Percentiles rank a stretch among this genome's conserved stretches.
Conservation (phyloP, 2,113 vertebrate species). For the Ctenodactylus gundi region DNA sequence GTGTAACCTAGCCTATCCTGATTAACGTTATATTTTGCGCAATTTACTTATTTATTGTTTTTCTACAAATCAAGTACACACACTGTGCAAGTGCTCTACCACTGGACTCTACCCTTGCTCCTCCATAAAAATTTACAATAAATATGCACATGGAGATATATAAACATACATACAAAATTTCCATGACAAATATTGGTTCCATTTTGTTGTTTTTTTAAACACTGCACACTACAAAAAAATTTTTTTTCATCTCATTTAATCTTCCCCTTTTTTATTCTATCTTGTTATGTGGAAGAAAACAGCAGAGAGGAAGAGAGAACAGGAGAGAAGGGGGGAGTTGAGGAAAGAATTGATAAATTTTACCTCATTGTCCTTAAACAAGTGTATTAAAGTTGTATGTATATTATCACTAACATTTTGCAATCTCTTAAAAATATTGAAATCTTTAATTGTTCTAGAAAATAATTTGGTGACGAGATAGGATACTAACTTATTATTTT, state of each 20-base stretch:
- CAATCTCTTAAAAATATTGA: background rate
- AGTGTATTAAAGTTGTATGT: background rate
- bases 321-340: rapidly evolving
- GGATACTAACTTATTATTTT: background rate
- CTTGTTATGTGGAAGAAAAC: background rate
- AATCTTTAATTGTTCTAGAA: background rate
- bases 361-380: background rate
- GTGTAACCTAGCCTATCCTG: background rate
- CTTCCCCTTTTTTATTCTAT: background rate
- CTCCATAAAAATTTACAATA: background rate
- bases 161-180: background rate
- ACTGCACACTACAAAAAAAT: background rate
- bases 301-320: background rate
- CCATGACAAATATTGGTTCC: background rate
- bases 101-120: background rate
- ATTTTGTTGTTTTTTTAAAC: background rate
- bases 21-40: background rate
- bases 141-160: background rate
- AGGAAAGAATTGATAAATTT: background rate
- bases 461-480: background rate
- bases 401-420: background rate
- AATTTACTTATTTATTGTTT: background rate
- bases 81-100: background rate
- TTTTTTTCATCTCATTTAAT: background rate
- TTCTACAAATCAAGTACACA: background rate